Conservation (phyloP, 2,888 invertebrate genomes). For the Podotricha telesiphe region DNA sequence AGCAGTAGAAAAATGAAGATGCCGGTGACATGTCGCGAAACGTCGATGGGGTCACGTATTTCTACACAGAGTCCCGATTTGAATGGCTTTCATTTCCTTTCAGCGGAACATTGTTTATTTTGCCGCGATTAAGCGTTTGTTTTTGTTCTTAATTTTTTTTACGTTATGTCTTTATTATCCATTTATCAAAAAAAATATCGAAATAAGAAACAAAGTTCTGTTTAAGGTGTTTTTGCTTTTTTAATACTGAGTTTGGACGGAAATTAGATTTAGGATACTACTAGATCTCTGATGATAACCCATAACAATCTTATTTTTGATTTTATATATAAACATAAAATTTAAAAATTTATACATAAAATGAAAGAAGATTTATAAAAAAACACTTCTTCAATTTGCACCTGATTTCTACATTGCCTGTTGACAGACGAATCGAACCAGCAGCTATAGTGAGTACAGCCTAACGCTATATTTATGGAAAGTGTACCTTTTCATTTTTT, state of each 20-base stretch:
- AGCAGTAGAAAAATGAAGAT: conserved; percentile 63
- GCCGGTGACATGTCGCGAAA: conserved; percentile 64
- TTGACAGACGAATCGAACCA: no score
- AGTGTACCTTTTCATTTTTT: no score
- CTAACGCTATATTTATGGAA: no score
- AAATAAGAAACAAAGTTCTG: neutral
- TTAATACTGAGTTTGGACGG: neutral
- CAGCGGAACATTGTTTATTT: conserved; percentile 43
- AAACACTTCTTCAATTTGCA: no score
- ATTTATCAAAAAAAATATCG: neutral
- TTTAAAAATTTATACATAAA: no score
- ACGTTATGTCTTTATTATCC: neutral
- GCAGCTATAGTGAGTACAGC: no score
- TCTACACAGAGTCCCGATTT: conserved; percentile 62
- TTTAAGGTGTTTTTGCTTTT: neutral
- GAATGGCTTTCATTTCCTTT: conserved; percentile 45
- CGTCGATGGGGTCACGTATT: conserved; percentile 73
- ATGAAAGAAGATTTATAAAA: no score
- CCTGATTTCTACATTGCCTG: no score
- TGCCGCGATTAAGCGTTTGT: conserved; percentile 33
- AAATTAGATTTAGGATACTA: neutral
- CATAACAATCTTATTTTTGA: no score
- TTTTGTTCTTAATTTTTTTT: neutral
- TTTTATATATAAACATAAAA: no score
- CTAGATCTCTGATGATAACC: no score